Conservation (phyloP, 2,888 invertebrate species). For the Helobdella robusta region DNA sequence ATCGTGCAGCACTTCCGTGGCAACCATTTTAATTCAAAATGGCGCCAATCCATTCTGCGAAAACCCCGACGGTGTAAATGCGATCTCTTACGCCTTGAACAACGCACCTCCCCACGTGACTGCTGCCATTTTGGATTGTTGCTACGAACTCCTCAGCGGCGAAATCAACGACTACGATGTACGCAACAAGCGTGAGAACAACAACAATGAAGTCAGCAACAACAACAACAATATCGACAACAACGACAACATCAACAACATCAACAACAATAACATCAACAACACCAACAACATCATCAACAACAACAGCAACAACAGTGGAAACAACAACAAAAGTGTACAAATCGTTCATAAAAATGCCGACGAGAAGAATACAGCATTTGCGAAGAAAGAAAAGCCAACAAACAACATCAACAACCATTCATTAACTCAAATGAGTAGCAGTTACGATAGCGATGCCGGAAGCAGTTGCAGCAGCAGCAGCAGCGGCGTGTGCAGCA, state of each 20-base stretch:
- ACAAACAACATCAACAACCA: not conserved
- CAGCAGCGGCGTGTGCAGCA: slow-evolving; percentile 8
- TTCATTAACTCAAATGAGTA: not conserved
- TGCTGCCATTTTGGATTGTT: not conserved
- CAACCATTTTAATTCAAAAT: slow-evolving; percentile 25
- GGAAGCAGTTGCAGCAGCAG: not conserved
- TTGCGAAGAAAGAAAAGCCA: not conserved
- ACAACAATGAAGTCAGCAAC: not conserved
- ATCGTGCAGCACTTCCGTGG: slow-evolving; percentile 27
- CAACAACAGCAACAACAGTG: not conserved
- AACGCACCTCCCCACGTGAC: slow-evolving; percentile 5
- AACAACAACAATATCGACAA: not conserved
- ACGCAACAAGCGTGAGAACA: not conserved
- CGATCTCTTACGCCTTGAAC: slow-evolving; percentile 26
- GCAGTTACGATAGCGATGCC: slow-evolving; percentile 4
- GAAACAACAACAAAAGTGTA: not conserved
- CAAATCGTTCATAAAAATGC: not conserved
- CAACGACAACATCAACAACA: slow-evolving; percentile 5
- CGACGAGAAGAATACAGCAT: slow-evolving; percentile 1
- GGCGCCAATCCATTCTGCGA: slow-evolving; percentile 27
- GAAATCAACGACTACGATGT: not conserved
- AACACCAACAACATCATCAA: not conserved
- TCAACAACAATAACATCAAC: not conserved
- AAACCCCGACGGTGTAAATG: slow-evolving; percentile 30
- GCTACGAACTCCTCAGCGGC: not conserved